These are phyloP conservation scores for Cantharis lateralis DNA, from an alignment of 2,888 invertebrate species.

Conservation along the genomic window DNA sequence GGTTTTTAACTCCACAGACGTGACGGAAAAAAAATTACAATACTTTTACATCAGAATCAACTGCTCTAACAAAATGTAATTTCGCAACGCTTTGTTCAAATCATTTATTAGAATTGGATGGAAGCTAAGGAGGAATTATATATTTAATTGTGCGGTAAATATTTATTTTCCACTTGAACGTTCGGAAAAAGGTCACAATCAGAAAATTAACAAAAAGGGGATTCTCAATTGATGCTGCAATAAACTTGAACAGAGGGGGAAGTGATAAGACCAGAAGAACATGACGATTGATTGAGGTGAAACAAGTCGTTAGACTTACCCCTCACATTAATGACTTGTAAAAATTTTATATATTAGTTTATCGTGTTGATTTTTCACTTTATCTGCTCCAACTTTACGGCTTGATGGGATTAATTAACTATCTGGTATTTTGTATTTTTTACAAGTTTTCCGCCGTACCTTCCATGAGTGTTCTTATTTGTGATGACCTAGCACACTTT, in stretches of 20 bases:
- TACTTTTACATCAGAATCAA: background rate
- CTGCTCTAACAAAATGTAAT: background rate
- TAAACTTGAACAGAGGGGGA: background rate
- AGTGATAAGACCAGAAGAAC: background rate
- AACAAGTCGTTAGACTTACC: background rate
- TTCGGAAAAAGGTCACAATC: background rate
- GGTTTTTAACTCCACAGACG: background rate
- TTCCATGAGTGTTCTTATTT: too few relatives aligned
- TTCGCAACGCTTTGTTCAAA: background rate
- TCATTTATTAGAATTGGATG: background rate
- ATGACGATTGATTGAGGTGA: background rate
- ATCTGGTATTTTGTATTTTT: background rate
- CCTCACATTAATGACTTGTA: background rate
- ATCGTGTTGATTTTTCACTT: background rate
- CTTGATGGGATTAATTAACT: background rate
- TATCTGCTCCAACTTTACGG: background rate
- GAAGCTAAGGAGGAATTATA: background rate
- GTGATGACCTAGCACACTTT: background rate
- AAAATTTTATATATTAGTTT: background rate
- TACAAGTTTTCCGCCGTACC: background rate
- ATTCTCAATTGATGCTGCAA: background rate
- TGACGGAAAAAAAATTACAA: background rate
- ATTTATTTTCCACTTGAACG: background rate
- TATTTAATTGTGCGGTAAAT: background rate
- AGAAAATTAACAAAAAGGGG: background rate